Base-by-base conservation (phyloP, 2,888 invertebrate genomes). In the Stictocephala bisonia region DNA sequence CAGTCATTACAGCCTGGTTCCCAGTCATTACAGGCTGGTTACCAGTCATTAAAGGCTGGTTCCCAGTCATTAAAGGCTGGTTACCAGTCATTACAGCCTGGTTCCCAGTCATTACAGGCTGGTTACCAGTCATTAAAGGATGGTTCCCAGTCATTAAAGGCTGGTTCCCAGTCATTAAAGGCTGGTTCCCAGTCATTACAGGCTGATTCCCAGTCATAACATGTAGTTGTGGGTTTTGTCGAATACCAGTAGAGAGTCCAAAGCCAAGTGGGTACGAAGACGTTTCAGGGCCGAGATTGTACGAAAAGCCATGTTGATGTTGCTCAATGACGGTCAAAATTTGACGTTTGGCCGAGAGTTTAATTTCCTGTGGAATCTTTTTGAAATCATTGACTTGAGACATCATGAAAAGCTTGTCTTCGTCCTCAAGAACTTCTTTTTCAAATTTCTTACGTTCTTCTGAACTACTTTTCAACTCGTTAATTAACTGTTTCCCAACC, bases 401-500 rank as follows among this genome's bases (percentile, higher is more conserved):
- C 53, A 53, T 27, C 53, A 53, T 53, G 27, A 53, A 53, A 3
- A 53, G 53, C 26, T 50, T 50, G 50, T 50, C 50, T 50, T 50
- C 50, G 50, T 50, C 50, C 18, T 50, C 3, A 50, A 50, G 27
- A 53, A 53, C 6, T 4, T 53, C 53, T 26, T 26, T 53, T 2
- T 53, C 53, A 4, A 53, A 26, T 15, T 53, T 22, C n/a, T 53
- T 53, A 22, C 53, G 53, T 24, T 53, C 26, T 53, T 53, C 53
- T 6, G 24, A 3, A n/a, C 26, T 26, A 26, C 27, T 4, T 53
- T 26, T 53, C 53, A 53, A 53, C 3, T n/a, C 53, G n/a, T 53
- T 53, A 3, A 53, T 26, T 13, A 53, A n/a, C 24, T 53, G 27
- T 53, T 53, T 53, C 24, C 53, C 53, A 53, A 53, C 53, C 24